A percentile compares a stretch with the other conserved stretches of the same genome.
These are phyloP conservation scores for Melanostoma mellinum DNA, from an alignment of 2,888 invertebrate species.

Conservation along the genomic window DNA sequence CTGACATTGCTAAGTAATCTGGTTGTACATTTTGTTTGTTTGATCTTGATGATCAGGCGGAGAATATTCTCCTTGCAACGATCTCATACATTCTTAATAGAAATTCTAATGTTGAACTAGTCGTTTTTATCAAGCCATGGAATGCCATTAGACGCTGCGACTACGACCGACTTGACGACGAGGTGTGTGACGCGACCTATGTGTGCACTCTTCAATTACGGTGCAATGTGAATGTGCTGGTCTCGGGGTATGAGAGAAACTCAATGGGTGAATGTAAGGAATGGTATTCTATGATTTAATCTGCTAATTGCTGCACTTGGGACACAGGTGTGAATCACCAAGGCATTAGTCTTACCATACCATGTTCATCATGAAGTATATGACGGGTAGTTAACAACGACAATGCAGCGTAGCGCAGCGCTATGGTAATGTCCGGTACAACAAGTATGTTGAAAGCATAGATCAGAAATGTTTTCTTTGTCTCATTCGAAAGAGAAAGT, in stretches of 20 bases:
- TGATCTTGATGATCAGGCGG: slow-evolving; percentile 36
- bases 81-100: slow-evolving; percentile 63
- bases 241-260: slow-evolving; percentile 58
- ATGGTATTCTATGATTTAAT: slow-evolving; percentile 53
- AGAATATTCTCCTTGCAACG: slow-evolving; percentile 2
- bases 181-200: slow-evolving; percentile 26
- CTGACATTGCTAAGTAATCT: slow-evolving; percentile 64
- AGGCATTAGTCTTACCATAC: slow-evolving; percentile 22
- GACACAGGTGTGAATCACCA: slow-evolving; percentile 59
- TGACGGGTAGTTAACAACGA: no score
- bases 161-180: background rate
- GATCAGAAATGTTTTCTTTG: no score
- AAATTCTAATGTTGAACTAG: slow-evolving; percentile 61
- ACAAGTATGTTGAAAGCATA: no score
- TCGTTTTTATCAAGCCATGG: slow-evolving; percentile 55
- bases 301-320: slow-evolving; percentile 51
- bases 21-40: slow-evolving; percentile 60
- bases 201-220: slow-evolving; percentile 40
- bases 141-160: slow-evolving; percentile 39
- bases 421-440: no score
- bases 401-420: no score
- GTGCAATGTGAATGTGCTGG: slow-evolving; percentile 53
- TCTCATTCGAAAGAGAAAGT: no score
- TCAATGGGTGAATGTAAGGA: slow-evolving; percentile 46
- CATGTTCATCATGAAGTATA: background rate